phyloP scores from a whole-genome alignment of 2,888 invertebrate species.

The Polyommatus icarus region DNA sequence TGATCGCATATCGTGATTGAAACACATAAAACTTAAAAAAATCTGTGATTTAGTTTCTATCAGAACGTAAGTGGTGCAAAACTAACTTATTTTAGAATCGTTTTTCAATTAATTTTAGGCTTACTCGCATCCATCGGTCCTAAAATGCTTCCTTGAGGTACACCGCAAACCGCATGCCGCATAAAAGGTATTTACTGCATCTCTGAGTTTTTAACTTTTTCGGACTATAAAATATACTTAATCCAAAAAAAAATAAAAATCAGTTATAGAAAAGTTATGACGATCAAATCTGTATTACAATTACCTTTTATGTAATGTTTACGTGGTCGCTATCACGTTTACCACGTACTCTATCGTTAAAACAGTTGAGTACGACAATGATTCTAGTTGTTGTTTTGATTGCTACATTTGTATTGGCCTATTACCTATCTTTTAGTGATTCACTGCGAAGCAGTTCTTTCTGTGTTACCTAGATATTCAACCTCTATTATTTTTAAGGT shows the following conservation, averaged over 20 bases:
- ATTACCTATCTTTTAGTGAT: background rate
- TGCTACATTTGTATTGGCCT: background rate
- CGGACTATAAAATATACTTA: background rate
- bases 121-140: background rate
- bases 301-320: background rate
- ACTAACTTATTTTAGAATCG: background rate
- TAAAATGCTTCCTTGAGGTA: background rate
- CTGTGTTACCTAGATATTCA: too few species aligned
- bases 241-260: background rate
- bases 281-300: background rate
- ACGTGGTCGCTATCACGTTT: conserved; percentile 14
- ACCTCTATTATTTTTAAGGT: too few species aligned
- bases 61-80: background rate
- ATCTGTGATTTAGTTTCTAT: background rate
- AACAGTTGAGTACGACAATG: background rate
- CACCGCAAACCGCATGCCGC: background rate
- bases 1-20: background rate
- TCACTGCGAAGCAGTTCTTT: too few species aligned
- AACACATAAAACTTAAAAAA: background rate
- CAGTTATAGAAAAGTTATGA: background rate
- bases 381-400: background rate
- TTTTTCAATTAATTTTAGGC: background rate
- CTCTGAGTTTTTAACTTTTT: background rate
- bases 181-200: background rate
- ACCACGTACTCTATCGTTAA: background rate